Percentiles rank a stretch among this genome's conserved stretches.
phyloP scores from a whole-genome alignment of 1,140 invertebrate genomes.

The Odontomachus brunneus region DNA sequence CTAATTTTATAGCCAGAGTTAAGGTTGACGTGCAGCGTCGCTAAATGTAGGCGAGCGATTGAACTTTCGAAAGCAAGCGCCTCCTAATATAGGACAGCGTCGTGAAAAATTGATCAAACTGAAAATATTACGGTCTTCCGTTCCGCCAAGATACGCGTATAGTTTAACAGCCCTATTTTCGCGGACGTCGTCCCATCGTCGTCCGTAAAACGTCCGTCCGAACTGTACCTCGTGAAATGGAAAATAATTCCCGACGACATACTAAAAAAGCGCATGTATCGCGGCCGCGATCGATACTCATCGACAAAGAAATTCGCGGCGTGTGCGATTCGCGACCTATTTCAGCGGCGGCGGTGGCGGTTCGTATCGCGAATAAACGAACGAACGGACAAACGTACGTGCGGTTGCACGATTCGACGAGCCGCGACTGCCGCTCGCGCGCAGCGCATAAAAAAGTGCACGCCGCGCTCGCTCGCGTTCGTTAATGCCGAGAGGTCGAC shows the following conservation, averaged over 20 bases:
- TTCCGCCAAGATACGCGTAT: constrained; percentile 5
- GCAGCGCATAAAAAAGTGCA: background rate
- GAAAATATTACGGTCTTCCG: background rate
- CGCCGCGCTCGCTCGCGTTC: background rate
- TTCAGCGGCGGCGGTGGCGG: background rate
- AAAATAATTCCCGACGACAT: constrained; percentile 54
- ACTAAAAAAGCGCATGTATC: constrained; percentile 43
- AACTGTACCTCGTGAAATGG: constrained; percentile 12
- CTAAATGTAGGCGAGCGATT: constrained; percentile 18
- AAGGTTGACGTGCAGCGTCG: no score
- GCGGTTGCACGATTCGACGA: constrained; percentile 6
- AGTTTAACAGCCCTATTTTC: background rate
- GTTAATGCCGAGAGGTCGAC: background rate
- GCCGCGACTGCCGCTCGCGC: background rate
- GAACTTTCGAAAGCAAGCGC: background rate
- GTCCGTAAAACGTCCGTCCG: background rate
- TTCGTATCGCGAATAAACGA: background rate
- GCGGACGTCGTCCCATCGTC: background rate
- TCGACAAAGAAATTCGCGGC: constrained; percentile 54
- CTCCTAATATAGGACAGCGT: background rate
- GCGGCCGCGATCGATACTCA: constrained; percentile 46
- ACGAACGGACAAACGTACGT: background rate
- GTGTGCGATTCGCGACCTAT: constrained; percentile 52
- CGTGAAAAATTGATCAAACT: constrained; percentile 14
- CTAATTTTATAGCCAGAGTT: background rate